Evolutionary conservation across 2,888 invertebrate species (phyloP).

Genomic region (Drosophila meridiana): DNA sequence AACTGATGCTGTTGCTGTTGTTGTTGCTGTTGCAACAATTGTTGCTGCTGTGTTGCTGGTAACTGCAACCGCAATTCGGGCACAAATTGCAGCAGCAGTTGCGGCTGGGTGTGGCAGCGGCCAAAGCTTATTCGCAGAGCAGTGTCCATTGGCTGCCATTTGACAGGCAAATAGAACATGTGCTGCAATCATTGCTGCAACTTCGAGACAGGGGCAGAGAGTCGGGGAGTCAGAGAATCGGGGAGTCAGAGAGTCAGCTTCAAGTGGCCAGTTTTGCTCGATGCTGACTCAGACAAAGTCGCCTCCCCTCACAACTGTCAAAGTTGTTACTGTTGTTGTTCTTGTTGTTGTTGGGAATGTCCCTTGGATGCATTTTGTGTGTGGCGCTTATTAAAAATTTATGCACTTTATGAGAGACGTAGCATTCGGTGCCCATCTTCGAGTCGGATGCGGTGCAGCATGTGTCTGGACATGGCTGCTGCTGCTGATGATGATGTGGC

Average conservation of each 20-base stretch:
- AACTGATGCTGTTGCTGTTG: constrained; percentile 28
- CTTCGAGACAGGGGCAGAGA: constrained; percentile 22
- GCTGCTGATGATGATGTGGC: constrained; percentile 59
- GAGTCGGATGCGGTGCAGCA: constrained; percentile 23
- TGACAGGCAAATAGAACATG: constrained; percentile 49
- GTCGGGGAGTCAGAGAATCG: background rate
- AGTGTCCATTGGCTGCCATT: constrained; percentile 22
- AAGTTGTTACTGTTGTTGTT: constrained; percentile 13
- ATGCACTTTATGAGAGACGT: constrained; percentile 65
- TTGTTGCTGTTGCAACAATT: constrained; percentile 20
- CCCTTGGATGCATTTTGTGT: constrained; percentile 58
- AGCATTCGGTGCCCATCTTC: background rate
- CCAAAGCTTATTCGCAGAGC: constrained; percentile 21
- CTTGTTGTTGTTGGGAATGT: constrained; percentile 33
- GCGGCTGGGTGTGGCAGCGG: background rate
- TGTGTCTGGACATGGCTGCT: constrained; percentile 24
- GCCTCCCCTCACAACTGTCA: constrained; percentile 25
- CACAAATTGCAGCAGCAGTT: constrained; percentile 46
- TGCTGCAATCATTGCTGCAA: constrained; percentile 43
- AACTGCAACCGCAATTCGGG: constrained; percentile 63
- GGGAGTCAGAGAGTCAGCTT: constrained; percentile 10
- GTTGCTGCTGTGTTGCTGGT: constrained; percentile 42
- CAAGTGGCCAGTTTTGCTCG: constrained; percentile 40
- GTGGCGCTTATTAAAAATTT: constrained; percentile 71
- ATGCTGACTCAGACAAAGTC: constrained; percentile 38